These are phyloP conservation scores for Cheilosia scutellata DNA, from an alignment of 2,888 invertebrate species.

Conservation along the genomic window DNA sequence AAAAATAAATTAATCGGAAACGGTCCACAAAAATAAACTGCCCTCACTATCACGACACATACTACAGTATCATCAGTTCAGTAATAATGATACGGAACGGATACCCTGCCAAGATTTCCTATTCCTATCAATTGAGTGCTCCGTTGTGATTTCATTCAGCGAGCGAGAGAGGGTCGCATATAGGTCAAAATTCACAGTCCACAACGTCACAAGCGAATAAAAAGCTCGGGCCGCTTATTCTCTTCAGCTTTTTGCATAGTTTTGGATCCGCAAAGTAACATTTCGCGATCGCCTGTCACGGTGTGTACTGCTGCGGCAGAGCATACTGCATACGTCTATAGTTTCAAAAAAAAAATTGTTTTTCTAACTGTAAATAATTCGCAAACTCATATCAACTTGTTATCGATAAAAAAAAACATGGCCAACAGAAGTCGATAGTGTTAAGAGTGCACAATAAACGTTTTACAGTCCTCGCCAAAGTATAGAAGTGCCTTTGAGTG, in stretches of 20 bases:
- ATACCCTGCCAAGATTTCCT: neutral
- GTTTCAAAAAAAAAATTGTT: neutral
- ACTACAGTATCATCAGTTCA: neutral
- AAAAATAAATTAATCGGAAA: slow-evolving; percentile 45
- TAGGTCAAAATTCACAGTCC: neutral
- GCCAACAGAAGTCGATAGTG: slow-evolving; percentile 23
- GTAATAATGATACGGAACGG: neutral
- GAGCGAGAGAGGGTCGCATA: slow-evolving; percentile 21
- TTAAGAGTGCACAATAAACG: slow-evolving; percentile 20
- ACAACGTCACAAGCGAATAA: neutral
- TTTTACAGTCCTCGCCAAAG: slow-evolving; percentile 15
- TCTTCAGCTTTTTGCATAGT: slow-evolving; percentile 13
- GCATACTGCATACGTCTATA: neutral
- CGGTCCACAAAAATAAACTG: slow-evolving; percentile 45
- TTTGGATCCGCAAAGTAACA: slow-evolving; percentile 20
- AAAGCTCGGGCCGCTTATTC: slow-evolving; percentile 31
- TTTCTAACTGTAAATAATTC: neutral
- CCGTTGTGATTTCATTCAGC: slow-evolving; percentile 9
- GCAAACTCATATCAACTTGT: neutral
- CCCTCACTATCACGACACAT: neutral
- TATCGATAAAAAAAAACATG: slow-evolving; percentile 9
- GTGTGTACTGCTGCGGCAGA: slow-evolving; percentile 20
- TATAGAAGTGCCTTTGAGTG: slow-evolving; percentile 2
- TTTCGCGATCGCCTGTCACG: slow-evolving; percentile 48
- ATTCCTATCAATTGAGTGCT: slow-evolving; percentile 11